A percentile compares a stretch with the other conserved stretches of the same genome.
phyloP scores from a whole-genome alignment of 2,888 invertebrate genomes.

The Epinotia demarniana region DNA sequence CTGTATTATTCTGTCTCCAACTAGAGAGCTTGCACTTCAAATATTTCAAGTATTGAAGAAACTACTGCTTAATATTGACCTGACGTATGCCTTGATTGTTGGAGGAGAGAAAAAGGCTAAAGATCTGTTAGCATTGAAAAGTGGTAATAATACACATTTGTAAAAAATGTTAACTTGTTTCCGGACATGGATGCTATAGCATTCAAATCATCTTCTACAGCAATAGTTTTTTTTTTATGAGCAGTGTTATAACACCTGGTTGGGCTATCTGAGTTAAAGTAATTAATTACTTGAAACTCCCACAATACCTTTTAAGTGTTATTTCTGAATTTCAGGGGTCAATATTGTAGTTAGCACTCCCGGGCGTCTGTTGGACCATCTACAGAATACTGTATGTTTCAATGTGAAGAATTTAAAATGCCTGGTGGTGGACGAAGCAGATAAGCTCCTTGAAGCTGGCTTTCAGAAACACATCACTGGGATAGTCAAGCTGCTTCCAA shows the following conservation, averaged over 20 bases:
- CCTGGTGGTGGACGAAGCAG: constrained; percentile 97
- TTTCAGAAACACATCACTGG: constrained; percentile 98
- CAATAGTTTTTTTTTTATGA: too few relatives aligned
- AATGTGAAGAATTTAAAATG: constrained; percentile 95
- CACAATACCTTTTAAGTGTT: background rate
- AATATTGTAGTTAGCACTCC: constrained; percentile 98
- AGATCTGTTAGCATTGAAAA: constrained; percentile 92
- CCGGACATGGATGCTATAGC: too few relatives aligned
- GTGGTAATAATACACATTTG: constrained; percentile 81
- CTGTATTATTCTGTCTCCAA: constrained; percentile 96
- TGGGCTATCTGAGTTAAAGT: too few relatives aligned
- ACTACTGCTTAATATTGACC: constrained; percentile 91
- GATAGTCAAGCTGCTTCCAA: constrained; percentile 94
- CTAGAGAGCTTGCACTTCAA: constrained; percentile 97
- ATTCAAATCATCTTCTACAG: too few relatives aligned
- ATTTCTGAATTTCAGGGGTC: constrained; percentile 83
- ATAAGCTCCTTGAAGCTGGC: constrained; percentile 97
- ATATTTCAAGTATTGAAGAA: constrained; percentile 96
- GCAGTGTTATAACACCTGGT: too few relatives aligned
- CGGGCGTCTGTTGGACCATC: constrained; percentile 96
- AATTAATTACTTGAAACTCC: too few relatives aligned
- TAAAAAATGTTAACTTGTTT: too few relatives aligned
- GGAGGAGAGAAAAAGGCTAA: constrained; percentile 95
- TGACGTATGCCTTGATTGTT: constrained; percentile 94
- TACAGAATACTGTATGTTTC: constrained; percentile 95